Evolutionary conservation across 92 coral and sea anemone genomes (phyloP), one percentile per base, ranked within the genome.

Genomic region (Parazoanthus swiftii): DNA sequence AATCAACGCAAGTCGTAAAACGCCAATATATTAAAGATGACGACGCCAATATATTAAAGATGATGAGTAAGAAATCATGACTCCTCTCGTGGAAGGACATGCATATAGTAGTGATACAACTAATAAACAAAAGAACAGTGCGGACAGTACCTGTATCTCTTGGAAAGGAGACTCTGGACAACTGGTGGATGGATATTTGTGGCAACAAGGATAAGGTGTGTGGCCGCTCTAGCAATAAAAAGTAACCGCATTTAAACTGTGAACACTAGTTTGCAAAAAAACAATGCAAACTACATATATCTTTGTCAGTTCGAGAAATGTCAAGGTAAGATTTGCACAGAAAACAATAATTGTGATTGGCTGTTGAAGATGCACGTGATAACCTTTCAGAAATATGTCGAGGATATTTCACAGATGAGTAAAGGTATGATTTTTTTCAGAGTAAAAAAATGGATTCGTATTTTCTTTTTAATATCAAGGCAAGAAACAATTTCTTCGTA

Each of bases 171-270:
- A 44, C 94, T 91, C 74, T 93, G 89, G 16, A 97, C 95, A 68
- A 95, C 89, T n/a, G 93, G 89, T 77, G 97, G 96, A 83, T 93
- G 91, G 36, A 94, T 81, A 90, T 93, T 89, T n/a, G 96, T 93
- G 38, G 93, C 93, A 59, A 96, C 94, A 85, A 95, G 88, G 48
- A 97, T 90, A 77, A 97, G 91, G 14, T 89, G 98, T 66, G 94
- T 95, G 14, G 99, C 89, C 74, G 96, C 89, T 85, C 99, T 97
- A 90, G 35, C 58, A 23, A 65, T 2, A 54, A 18, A 54, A 25
- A 67, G 9, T 36, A 74, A 39, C 59, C n/a, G 33, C 20, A 14
- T 37, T 16, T 20, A 39, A 46, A 75, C 38, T 39, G 39, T 8
- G 11, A 59, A 88, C 4, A 56, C 43, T 26, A 11, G 48, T 39